Base-by-base conservation (phyloP, 2,797 vertebrate species). In the Clarias pachynema region DNA sequence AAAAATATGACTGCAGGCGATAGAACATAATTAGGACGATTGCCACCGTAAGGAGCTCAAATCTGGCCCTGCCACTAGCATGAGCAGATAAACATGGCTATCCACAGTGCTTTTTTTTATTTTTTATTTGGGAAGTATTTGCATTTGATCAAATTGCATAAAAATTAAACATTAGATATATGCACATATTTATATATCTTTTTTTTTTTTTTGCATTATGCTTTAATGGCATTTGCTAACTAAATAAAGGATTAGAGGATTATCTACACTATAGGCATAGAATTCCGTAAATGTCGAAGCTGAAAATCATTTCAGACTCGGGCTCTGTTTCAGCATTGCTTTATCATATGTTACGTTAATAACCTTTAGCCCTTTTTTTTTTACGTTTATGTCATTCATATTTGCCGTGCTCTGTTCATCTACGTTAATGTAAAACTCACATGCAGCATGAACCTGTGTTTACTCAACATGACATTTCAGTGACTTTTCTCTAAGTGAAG, bases 1-100 rank as follows among this genome's bases (percentile, higher is more conserved):
- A 89, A 91, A 92, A 91, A 92, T 92, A 90, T 91, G 92, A 92
- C 92, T 90, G 90, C 89, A 89, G 91, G 92, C 92, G 88, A 92
- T 92, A 90, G 89, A 91, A 92, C 88, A 91, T 92, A 92, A 92
- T 92, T 92, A 92, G 92, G 90, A 91, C 89, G 91, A 90, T 91
- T 92, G 91, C 90, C 92, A 91, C 91, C 88, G 88, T 89, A 89
- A 88, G 87, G 66, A 88, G 91, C 89, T 86, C 89, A 89, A 89
- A 91, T 89, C 87, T 89, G 89, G 89, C 86, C 84, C 74, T 85
- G 81, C 79, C 84, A 79, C 89, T 73, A 81, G 79, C 84, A 84
- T 77, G 69, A 75, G 74, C 81, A 86, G 87, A 91, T 90, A 91
- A 92, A 89, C 88, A 89, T 87, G 62, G 78, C 78, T 84, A 77